Conservation (phyloP, 2,797 vertebrate genomes). For the Chelonia mydas region DNA sequence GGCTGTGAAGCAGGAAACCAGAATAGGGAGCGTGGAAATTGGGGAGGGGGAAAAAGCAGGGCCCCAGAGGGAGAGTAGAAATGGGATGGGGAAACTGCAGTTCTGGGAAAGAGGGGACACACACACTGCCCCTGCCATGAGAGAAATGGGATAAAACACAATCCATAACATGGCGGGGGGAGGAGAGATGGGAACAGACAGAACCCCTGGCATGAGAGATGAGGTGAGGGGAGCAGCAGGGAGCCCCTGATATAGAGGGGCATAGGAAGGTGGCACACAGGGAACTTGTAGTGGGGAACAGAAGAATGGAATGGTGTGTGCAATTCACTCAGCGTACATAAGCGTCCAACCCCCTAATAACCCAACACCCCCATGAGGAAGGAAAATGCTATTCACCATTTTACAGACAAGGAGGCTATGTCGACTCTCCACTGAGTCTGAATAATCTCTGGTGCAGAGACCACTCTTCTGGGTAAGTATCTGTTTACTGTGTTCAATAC, state of each 20-base stretch:
- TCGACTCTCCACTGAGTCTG: not conserved
- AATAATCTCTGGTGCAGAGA: not conserved
- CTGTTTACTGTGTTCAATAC: not conserved
- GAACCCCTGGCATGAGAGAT: not conserved
- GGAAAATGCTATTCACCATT: not conserved
- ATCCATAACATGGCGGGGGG: not conserved
- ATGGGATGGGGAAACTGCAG: no score
- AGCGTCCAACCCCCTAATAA: not conserved
- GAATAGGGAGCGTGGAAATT: no score
- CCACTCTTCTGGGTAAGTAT: not conserved
- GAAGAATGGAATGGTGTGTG: not conserved
- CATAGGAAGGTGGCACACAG: not conserved
- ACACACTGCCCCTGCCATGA: no score
- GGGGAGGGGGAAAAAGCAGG: no score
- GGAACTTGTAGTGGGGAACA: not conserved
- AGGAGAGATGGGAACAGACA: not conserved
- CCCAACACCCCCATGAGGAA: not conserved
- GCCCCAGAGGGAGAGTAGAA: no score
- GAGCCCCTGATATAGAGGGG: not conserved
- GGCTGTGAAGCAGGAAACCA: no score
- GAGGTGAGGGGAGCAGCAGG: not conserved
- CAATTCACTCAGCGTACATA: not conserved
- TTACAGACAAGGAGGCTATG: not conserved
- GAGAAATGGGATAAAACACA: not conserved
- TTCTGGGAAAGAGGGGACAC: no score